Percentiles rank a stretch among this genome's conserved stretches.
Evolutionary conservation across 1,140 invertebrate genomes (phyloP).

Genomic region (Chironomus striatipennis): DNA sequence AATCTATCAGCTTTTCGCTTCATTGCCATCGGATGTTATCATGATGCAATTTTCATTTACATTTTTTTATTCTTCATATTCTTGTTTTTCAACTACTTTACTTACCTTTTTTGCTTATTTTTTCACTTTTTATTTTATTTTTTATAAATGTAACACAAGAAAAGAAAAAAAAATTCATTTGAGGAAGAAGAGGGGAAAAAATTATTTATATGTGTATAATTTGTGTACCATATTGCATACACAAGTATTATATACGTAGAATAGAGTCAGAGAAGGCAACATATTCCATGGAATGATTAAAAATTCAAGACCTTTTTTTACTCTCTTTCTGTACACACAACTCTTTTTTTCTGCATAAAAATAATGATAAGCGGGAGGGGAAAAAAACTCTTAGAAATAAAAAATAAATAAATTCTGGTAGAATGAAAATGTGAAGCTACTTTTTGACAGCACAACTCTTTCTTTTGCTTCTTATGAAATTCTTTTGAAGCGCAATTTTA

Average conservation of each 20-base stretch:
- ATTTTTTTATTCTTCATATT: background rate
- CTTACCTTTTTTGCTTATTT: background rate
- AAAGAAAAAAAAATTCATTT: background rate
- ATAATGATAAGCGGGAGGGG: background rate
- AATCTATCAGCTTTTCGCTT: slow-evolving; percentile 7
- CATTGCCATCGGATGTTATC: slow-evolving; percentile 11
- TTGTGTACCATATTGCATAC: background rate
- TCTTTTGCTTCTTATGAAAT: no score
- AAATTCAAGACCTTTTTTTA: slow-evolving; percentile 4
- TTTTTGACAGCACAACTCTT: no score
- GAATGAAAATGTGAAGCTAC: background rate
- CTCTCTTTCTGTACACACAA: background rate
- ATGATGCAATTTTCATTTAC: slow-evolving; percentile 7
- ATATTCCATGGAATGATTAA: background rate
- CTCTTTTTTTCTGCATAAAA: background rate
- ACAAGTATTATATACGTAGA: no score
- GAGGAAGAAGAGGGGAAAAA: background rate
- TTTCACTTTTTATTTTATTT: background rate
- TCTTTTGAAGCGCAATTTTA: no score
- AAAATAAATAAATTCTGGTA: background rate
- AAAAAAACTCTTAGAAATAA: background rate
- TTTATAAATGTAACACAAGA: slow-evolving; percentile 1
- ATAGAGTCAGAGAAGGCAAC: background rate
- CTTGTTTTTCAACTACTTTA: no score
- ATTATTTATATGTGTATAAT: background rate